A percentile compares a stretch with the other conserved stretches of the same genome.
Evolutionary conservation across 2,888 invertebrate genomes (phyloP).

Genomic region (Apotomis betuletana): DNA sequence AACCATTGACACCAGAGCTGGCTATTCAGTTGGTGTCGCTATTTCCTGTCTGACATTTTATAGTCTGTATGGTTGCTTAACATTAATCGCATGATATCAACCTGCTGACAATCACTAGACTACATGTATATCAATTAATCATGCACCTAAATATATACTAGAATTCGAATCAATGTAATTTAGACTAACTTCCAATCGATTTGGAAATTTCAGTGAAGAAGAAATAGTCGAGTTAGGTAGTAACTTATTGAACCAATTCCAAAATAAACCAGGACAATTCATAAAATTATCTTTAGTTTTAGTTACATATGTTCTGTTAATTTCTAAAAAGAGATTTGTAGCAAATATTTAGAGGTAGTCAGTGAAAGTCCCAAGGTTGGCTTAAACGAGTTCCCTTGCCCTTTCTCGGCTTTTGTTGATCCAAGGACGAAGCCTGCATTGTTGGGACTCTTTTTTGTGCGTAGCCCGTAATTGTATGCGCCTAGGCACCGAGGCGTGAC

Average conservation of each 20-base stretch:
- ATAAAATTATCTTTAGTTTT: no score
- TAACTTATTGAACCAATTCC: no score
- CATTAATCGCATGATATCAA: slow-evolving; percentile 9
- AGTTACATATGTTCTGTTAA: not conserved
- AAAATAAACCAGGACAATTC: no score
- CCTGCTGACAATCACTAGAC: not conserved
- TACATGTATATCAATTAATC: not conserved
- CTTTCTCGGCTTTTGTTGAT: slow-evolving; percentile 81
- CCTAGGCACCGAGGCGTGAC: slow-evolving; percentile 75
- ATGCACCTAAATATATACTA: not conserved
- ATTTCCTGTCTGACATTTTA: slow-evolving; percentile 49
- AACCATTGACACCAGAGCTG: slow-evolving; percentile 53
- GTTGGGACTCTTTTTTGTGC: slow-evolving; percentile 76
- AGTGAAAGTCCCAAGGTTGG: slow-evolving; percentile 82
- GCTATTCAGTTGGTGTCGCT: slow-evolving; percentile 48
- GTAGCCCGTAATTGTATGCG: slow-evolving; percentile 77
- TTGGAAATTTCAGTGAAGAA: no score
- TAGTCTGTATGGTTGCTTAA: slow-evolving; percentile 42
- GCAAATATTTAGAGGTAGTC: slow-evolving; percentile 72
- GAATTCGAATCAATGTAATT: not conserved
- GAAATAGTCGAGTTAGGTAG: no score
- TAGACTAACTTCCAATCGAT: no score
- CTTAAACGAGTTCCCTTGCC: slow-evolving; percentile 80
- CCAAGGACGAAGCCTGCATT: slow-evolving; percentile 80
- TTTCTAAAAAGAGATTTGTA: slow-evolving; percentile 46